Evolutionary conservation across 2,797 vertebrate genomes (phyloP).

Genomic region (Esox masquinongy): DNA sequence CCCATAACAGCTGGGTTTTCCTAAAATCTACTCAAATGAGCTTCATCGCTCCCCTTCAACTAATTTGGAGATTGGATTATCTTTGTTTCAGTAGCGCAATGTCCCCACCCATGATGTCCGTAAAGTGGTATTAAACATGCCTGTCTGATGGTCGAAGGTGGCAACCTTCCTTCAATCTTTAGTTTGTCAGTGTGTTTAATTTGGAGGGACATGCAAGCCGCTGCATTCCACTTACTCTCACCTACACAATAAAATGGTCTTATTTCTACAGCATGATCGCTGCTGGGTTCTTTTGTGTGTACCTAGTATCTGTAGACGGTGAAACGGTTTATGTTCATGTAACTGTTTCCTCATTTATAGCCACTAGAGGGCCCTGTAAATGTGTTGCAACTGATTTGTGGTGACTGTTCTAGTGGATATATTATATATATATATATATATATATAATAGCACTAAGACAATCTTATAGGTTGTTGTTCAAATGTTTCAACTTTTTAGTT

Average conservation of each 20-base stretch:
- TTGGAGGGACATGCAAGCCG: constrained; percentile 29
- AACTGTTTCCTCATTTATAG: constrained; percentile 6
- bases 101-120: neutral
- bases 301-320: neutral
- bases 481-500: no score
- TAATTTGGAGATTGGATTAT: constrained; percentile 1
- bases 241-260: constrained; percentile 48
- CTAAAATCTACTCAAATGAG: neutral
- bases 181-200: constrained; percentile 35
- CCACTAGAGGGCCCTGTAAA: constrained; percentile 28
- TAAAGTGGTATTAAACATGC: constrained; percentile 37
- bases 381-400: neutral
- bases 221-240: constrained; percentile 35
- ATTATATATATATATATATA: no score
- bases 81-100: constrained; percentile 4
- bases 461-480: no score
- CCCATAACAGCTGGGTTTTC: neutral
- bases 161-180: constrained; percentile 27
- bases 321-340: neutral
- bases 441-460: no score
- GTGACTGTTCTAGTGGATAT: neutral
- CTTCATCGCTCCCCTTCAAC: neutral
- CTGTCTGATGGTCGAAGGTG: constrained; percentile 27
- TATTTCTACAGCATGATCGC: constrained; percentile 51
- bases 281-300: neutral